Percentiles rank a stretch among this genome's conserved stretches.
These are phyloP conservation scores for Daubentonia madagascariensis DNA, from an alignment of 2,113 vertebrate genomes.

Conservation along the genomic window DNA sequence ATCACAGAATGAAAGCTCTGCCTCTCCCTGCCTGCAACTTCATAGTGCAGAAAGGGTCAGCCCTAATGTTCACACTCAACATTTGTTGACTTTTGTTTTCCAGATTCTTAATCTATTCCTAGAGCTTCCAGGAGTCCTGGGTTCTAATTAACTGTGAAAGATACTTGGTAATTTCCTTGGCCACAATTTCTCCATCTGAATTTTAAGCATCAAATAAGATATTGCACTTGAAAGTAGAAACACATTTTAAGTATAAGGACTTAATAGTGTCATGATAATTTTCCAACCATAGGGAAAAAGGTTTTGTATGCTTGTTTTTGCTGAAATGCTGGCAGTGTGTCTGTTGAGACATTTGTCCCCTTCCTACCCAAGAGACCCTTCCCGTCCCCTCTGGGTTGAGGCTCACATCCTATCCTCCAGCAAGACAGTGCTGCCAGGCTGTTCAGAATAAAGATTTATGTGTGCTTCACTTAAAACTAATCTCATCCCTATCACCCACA, in stretches of 20 bases:
- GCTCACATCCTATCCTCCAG: not conserved
- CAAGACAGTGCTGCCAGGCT: not conserved
- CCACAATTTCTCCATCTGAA: not conserved
- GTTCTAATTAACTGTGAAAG: not conserved
- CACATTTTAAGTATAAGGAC: not conserved
- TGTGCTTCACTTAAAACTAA: not conserved
- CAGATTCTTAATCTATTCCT: not conserved
- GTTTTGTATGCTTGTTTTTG: not conserved
- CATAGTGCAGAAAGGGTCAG: not conserved
- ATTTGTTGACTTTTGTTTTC: not conserved
- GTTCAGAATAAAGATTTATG: not conserved
- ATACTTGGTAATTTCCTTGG: not conserved
- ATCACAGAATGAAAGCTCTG: not conserved
- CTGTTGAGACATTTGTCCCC: not conserved
- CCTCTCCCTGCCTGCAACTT: not conserved
- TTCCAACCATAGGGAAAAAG: not conserved
- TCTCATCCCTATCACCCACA: constrained; percentile 28
- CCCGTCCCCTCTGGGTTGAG: not conserved
- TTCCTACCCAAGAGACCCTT: not conserved
- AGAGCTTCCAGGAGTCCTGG: not conserved
- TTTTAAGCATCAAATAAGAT: not conserved
- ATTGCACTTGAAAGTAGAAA: constrained; percentile 4
- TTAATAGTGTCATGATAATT: not conserved
- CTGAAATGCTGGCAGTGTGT: not conserved
- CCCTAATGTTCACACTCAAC: accelerated